These are phyloP conservation scores for Kryptolebias marmoratus DNA, from an alignment of 2,113 vertebrate genomes.

Conservation along the genomic window DNA sequence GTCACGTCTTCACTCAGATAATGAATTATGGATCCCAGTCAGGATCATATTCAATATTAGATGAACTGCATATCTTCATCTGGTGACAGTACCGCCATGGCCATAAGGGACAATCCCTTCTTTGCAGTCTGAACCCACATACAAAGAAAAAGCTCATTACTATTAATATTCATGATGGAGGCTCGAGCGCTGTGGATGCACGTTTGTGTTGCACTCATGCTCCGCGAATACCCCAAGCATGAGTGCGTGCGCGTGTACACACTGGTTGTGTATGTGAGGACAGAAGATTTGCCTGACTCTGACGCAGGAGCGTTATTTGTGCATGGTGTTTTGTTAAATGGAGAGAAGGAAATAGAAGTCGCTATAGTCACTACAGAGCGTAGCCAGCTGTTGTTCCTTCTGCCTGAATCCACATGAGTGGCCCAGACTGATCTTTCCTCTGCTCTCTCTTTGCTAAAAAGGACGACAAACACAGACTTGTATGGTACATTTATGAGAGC, in stretches of 20 bases:
- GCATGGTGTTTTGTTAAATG: slow-evolving; percentile 53
- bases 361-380: slow-evolving; percentile 52
- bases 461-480: slow-evolving; percentile 59
- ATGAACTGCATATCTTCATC: slow-evolving; percentile 77
- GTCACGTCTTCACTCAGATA: slow-evolving; percentile 78
- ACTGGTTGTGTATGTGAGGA: slow-evolving; percentile 20
- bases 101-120: slow-evolving; percentile 70
- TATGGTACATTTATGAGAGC: slow-evolving; percentile 70
- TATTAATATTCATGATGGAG: slow-evolving; percentile 70
- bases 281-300: slow-evolving; percentile 37
- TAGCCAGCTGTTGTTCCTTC: slow-evolving; percentile 66
- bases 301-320: slow-evolving; percentile 54
- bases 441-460: slow-evolving; percentile 51
- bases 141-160: slow-evolving; percentile 68
- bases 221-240: slow-evolving; percentile 2
- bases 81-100: slow-evolving; percentile 60
- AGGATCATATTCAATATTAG: slow-evolving; percentile 78
- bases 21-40: slow-evolving; percentile 78
- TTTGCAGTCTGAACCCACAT: slow-evolving; percentile 51
- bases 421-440: slow-evolving; percentile 62
- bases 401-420: slow-evolving; percentile 72
- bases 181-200: slow-evolving; percentile 40
- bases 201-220: slow-evolving; percentile 25
- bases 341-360: slow-evolving; percentile 42
- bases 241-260: not conserved